Evolutionary conservation across 2,888 invertebrate species (phyloP).

Genomic region (Sphaerolaimus hirsutus): DNA sequence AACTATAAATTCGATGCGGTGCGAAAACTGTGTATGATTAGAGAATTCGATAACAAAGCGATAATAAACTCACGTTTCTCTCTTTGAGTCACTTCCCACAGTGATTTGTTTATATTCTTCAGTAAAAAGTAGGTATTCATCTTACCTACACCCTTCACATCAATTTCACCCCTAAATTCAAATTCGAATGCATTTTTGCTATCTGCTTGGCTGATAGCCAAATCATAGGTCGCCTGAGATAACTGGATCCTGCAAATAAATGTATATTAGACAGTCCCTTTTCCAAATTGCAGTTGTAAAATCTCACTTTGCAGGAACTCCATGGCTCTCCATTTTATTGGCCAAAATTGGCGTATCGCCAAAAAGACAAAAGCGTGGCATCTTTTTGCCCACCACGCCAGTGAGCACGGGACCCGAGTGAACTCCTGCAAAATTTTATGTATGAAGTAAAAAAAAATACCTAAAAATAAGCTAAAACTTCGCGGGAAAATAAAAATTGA

Average conservation of each 20-base stretch:
- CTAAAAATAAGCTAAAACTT: too few relatives aligned
- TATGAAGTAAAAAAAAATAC: too few relatives aligned
- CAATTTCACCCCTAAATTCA: neutral
- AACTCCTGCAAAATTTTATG: constrained; percentile 6
- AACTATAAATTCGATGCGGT: too few relatives aligned
- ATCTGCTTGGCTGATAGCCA: too few relatives aligned
- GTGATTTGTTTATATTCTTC: neutral
- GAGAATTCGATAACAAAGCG: too few relatives aligned
- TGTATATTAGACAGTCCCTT: too few relatives aligned
- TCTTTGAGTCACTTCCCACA: neutral
- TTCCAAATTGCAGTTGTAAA: too few relatives aligned
- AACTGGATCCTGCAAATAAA: too few relatives aligned
- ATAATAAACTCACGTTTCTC: neutral
- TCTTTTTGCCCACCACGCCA: constrained; percentile 9
- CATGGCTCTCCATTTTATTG: neutral
- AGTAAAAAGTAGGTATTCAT: neutral
- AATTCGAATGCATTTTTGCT: neutral
- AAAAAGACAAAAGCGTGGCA: constrained; percentile 6
- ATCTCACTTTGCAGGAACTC: neutral
- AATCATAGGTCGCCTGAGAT: too few relatives aligned
- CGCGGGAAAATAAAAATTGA: too few relatives aligned
- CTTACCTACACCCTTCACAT: neutral
- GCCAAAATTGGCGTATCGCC: neutral
- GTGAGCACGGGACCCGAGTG: constrained; percentile 9
- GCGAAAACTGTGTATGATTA: too few relatives aligned